Base-by-base conservation (phyloP, 2,113 vertebrate species). In the Periophthalmus modestus region DNA sequence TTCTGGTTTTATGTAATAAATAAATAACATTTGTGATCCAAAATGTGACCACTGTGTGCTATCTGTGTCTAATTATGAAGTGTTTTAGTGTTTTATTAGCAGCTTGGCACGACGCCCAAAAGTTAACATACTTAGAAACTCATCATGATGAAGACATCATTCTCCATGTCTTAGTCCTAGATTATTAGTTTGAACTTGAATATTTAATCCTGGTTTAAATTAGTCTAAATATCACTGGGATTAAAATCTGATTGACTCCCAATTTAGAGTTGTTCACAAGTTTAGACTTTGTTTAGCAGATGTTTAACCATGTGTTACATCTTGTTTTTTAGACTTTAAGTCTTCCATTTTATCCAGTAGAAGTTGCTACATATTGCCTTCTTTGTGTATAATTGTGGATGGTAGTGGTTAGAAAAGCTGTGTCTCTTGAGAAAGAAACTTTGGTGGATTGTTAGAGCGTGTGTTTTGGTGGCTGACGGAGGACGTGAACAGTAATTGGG, bases 401-500 rank as follows among this genome's bases (percentile, higher is more conserved):
- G 7, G n/a, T 46, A 65, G 14, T 13, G 55, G 57, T 62, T 21
- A 23, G 36, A n/a, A 16, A 47, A 54, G 46, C 63, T 15, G 43
- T 34, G 47, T 70, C 69, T 75, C 68, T 6, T 11, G 62, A 73
- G 75, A 71, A 33, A 39, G 55, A 24, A 57, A 69, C 34, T 66
- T 78, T 68, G 71, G 58, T 76, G 70, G 21, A 1, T 66, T 43
- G 36, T 23, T 23, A 18, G 46, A 73, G n/a, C 62, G 62, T 75
- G 61, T 63, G 55, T 72, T 61, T 72, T 58, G 68, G 57, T 69
- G 67, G 46, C 18, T 48, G 68, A 72, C 52, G 69, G 57, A 73
- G 65, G 16, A 13, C 79, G 54, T 66, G 78, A 78, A 75, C 69
- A 61, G 78, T 83, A 83, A 78, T 84, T 84, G 85, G 71, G 65